These are phyloP conservation scores for Aptenodytes patagonicus DNA, from an alignment of 2,113 vertebrate genomes.

Conservation along the genomic window DNA sequence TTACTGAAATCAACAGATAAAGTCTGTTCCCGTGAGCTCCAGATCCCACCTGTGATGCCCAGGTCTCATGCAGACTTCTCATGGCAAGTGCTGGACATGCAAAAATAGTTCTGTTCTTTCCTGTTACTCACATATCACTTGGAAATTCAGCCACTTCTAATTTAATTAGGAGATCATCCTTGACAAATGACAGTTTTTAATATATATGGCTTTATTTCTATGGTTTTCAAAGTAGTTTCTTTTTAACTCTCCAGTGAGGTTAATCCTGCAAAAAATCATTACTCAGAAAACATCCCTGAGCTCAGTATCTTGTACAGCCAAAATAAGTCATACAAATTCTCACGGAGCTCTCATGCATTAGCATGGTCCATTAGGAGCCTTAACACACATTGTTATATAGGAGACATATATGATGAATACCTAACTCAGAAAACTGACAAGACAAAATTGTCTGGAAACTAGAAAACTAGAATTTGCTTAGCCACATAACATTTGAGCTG, in stretches of 20 bases:
- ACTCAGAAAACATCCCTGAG: background rate
- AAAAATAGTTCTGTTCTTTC: background rate
- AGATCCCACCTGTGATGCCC: background rate
- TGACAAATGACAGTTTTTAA: background rate
- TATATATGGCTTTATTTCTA: background rate
- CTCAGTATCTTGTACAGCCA: background rate
- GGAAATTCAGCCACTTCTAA: constrained; percentile 1
- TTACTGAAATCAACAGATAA: background rate
- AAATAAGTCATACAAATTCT: background rate
- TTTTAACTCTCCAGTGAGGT: background rate
- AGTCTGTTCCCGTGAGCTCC: background rate
- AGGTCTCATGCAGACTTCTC: background rate
- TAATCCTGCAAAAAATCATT: background rate
- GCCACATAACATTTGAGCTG: background rate
- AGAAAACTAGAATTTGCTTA: background rate
- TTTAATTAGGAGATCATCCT: constrained; percentile 10
- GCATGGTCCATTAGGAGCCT: background rate
- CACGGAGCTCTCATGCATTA: background rate
- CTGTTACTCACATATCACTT: background rate
- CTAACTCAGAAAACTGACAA: background rate
- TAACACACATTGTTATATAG: background rate
- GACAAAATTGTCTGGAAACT: background rate
- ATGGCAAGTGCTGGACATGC: background rate
- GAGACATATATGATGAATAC: background rate
- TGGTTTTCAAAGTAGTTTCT: background rate